A percentile compares a stretch with the other conserved stretches of the same genome.
Conservation (phyloP, 2,797 vertebrate species). For the Danio aesculapii region DNA sequence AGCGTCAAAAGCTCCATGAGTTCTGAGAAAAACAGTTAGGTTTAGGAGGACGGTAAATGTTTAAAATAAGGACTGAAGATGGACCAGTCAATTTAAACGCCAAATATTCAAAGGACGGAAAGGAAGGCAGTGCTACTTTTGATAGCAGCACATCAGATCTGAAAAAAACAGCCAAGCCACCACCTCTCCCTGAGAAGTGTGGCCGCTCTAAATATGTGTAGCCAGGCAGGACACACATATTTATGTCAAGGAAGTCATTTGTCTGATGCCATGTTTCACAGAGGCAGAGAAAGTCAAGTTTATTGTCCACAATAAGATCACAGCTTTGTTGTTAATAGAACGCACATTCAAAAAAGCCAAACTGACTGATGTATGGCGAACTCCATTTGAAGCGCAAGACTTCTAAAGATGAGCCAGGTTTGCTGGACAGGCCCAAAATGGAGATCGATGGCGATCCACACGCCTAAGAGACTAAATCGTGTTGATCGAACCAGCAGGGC, state of each 20-base stretch:
- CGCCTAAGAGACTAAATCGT: neutral
- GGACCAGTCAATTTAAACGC: neutral
- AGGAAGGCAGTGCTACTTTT: neutral
- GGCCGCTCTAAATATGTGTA: neutral
- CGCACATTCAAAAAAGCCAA: no score
- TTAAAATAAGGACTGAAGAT: neutral
- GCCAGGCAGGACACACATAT: neutral
- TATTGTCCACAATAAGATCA: neutral
- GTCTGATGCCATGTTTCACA: slow-evolving; percentile 1
- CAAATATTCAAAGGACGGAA: neutral
- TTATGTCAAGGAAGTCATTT: no score
- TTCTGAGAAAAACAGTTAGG: no score
- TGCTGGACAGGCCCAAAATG: neutral
- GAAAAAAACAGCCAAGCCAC: neutral
- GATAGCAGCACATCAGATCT: neutral
- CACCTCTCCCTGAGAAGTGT: no score
- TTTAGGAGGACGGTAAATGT: no score
- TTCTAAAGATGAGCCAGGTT: neutral
- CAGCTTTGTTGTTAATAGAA: neutral
- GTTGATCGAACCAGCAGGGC: no score
- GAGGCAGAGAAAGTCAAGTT: neutral
- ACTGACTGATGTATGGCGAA: neutral
- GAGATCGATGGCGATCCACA: neutral
- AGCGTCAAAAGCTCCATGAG: no score
- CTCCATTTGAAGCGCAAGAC: neutral